Evolutionary conservation across 2,797 vertebrate genomes (phyloP).

Genomic region (Dromococcyx pavoninus): DNA sequence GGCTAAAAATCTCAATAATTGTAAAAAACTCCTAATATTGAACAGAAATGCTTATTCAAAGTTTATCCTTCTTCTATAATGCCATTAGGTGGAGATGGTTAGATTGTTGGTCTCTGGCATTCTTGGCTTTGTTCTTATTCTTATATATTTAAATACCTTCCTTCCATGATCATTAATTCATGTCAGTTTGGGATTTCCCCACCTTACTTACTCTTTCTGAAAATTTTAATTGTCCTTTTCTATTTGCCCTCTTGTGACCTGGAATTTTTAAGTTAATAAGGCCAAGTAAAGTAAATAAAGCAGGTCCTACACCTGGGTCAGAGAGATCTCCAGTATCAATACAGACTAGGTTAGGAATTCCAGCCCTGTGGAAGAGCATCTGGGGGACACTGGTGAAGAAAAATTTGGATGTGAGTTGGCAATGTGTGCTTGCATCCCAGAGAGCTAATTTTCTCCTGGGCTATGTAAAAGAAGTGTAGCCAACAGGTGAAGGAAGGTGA

Average conservation of each 20-base stretch:
- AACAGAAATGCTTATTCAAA: not conserved
- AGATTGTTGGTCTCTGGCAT: not conserved
- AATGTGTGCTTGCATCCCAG: not conserved
- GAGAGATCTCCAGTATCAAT: not conserved
- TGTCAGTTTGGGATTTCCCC: not conserved
- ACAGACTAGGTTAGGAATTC: not conserved
- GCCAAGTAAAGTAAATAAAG: not conserved
- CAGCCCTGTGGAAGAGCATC: not conserved
- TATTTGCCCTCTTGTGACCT: not conserved
- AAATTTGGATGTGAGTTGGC: fast-evolving
- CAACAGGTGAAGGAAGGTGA: not conserved
- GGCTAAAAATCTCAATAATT: not conserved
- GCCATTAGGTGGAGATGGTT: not conserved
- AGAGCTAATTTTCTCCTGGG: fast-evolving
- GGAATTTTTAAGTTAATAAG: not conserved
- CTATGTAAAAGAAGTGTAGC: not conserved
- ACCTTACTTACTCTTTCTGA: not conserved
- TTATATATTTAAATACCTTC: not conserved
- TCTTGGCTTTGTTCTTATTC: not conserved
- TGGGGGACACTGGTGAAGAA: fast-evolving
- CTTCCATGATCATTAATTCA: not conserved
- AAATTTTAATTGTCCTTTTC: not conserved
- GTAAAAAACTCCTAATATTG: not conserved
- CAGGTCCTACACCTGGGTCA: not conserved
- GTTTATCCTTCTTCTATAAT: not conserved